These are phyloP conservation scores for Diuraphis noxia DNA, from an alignment of 1,140 invertebrate species.

Conservation along the genomic window DNA sequence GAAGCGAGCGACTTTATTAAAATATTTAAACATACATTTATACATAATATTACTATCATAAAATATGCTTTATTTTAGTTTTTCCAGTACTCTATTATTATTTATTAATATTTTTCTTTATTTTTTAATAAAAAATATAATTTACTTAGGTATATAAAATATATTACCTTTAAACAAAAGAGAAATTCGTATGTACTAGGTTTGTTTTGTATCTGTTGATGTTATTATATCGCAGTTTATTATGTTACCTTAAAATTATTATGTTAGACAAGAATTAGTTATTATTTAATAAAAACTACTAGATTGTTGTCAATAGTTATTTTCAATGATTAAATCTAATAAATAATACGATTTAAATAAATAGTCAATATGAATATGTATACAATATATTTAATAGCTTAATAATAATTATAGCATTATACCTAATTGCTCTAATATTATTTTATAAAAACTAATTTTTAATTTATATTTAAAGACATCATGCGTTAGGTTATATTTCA, in stretches of 20 bases:
- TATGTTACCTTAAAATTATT: not conserved
- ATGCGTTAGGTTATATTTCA: not conserved
- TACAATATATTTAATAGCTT: not conserved
- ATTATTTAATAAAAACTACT: not conserved
- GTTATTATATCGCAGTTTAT: not conserved
- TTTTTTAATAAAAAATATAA: not conserved
- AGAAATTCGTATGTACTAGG: not conserved
- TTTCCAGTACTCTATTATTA: not conserved
- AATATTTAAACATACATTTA: not conserved
- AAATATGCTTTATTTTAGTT: not conserved
- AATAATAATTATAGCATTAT: no score
- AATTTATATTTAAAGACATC: not conserved
- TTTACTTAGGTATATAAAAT: not conserved
- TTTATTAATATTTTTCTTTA: not conserved
- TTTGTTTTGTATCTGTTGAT: not conserved
- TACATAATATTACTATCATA: not conserved
- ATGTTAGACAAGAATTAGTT: not conserved
- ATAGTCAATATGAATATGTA: not conserved
- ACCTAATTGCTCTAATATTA: not conserved
- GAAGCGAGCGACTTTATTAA: not conserved
- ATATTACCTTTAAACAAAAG: not conserved
- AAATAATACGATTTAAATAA: not conserved
- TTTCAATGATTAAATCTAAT: not conserved
- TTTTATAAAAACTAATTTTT: not conserved
- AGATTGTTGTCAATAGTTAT: not conserved